Evolutionary conservation across 2,113 vertebrate genomes (phyloP).

Genomic region (Dermatemys mawii): DNA sequence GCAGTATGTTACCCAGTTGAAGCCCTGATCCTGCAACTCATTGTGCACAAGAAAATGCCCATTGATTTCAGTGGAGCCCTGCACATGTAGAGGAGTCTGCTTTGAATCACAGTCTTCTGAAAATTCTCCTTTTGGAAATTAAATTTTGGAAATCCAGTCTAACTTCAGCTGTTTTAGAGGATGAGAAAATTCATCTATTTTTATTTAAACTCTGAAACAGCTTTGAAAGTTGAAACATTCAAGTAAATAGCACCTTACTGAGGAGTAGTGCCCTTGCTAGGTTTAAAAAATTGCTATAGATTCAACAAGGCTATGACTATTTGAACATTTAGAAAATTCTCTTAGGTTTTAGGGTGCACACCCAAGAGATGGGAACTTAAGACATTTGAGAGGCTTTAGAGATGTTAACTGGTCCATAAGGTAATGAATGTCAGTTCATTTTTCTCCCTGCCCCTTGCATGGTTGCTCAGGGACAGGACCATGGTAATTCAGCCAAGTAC

Average conservation of each 20-base stretch:
- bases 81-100: background rate
- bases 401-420: background rate
- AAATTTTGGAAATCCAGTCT: background rate
- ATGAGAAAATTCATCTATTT: background rate
- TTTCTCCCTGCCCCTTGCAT: slow-evolving; percentile 30
- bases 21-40: background rate
- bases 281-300: background rate
- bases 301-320: background rate
- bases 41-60: background rate
- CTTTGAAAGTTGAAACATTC: background rate
- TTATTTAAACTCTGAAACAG: background rate
- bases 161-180: background rate
- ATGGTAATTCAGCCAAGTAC: background rate
- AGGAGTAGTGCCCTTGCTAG: background rate
- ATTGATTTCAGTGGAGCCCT: background rate
- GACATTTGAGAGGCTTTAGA: background rate
- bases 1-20: background rate
- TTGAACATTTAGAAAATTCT: background rate
- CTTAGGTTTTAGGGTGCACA: background rate
- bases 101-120: background rate
- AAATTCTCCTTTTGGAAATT: background rate
- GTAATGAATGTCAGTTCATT: background rate
- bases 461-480: background rate
- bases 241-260: background rate
- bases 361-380: background rate